Evolutionary conservation across 1,140 invertebrate genomes (phyloP).

Genomic region (Metopolophium dirhodum): DNA sequence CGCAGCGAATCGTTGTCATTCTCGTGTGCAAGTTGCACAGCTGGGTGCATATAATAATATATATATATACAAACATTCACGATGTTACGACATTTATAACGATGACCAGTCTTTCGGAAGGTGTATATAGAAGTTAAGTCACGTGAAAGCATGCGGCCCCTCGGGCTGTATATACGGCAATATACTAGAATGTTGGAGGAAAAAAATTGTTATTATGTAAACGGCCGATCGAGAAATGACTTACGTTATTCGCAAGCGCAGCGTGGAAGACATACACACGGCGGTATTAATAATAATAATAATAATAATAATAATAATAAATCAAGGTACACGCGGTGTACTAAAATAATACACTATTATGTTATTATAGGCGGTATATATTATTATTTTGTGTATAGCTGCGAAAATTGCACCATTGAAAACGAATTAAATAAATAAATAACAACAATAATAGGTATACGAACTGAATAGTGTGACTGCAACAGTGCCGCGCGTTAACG

Average conservation of each 20-base stretch:
- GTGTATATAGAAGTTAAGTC: conserved; percentile 44
- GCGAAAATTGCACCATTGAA: background rate
- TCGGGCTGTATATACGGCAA: background rate
- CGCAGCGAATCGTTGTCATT: background rate
- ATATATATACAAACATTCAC: background rate
- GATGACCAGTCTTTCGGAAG: conserved; percentile 34
- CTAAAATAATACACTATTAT: background rate
- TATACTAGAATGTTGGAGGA: background rate
- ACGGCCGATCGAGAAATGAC: conserved; percentile 42
- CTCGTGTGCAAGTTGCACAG: background rate
- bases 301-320: background rate
- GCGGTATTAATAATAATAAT: background rate
- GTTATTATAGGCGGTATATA: background rate
- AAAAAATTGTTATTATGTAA: conserved; percentile 49
- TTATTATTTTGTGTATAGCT: background rate
- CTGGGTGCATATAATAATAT: background rate
- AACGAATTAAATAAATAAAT: conserved; percentile 19
- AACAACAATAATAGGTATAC: background rate
- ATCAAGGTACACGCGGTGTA: background rate
- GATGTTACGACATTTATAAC: background rate
- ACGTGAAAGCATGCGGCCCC: conserved; percentile 49
- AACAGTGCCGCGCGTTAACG: background rate
- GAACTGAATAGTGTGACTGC: background rate
- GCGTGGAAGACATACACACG: background rate
- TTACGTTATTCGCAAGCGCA: background rate